Conservation (phyloP, 2,888 invertebrate species). For the Meghimatium bilineatum region DNA sequence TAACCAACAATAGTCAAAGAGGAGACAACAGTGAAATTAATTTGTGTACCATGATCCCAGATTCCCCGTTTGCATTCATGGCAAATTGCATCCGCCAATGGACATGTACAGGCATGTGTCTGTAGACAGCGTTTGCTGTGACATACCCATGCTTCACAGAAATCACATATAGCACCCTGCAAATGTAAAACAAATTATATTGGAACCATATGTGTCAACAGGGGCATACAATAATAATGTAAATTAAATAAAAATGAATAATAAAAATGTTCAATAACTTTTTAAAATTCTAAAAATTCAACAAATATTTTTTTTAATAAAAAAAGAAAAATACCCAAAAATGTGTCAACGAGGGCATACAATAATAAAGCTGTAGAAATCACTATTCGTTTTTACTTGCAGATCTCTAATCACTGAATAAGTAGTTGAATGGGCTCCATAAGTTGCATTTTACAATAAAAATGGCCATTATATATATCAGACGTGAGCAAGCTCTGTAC, state of each 20-base stretch:
- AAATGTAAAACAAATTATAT: conserved; percentile 45
- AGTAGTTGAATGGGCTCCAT: no score
- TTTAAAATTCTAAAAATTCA: no score
- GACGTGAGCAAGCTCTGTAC: no score
- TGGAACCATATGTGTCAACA: neutral
- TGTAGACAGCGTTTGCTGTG: conserved; percentile 94
- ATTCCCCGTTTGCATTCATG: conserved; percentile 94
- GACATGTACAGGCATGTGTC: conserved; percentile 93
- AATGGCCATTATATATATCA: no score
- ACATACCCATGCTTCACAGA: conserved; percentile 98
- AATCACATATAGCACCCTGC: conserved; percentile 96
- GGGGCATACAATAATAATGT: neutral
- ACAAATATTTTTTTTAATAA: no score
- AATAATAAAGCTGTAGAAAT: no score
- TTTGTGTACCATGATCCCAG: conserved; percentile 90
- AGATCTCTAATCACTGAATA: no score
- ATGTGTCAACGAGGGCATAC: no score
- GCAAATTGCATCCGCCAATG: conserved; percentile 91
- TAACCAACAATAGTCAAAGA: neutral
- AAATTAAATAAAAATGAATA: neutral
- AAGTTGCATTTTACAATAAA: no score
- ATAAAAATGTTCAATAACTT: no score
- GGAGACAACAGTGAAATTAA: neutral
- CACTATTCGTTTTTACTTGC: no score
- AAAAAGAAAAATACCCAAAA: no score